Conservation (phyloP, 2,113 vertebrate genomes). For the Illadopsis cleaveri region DNA sequence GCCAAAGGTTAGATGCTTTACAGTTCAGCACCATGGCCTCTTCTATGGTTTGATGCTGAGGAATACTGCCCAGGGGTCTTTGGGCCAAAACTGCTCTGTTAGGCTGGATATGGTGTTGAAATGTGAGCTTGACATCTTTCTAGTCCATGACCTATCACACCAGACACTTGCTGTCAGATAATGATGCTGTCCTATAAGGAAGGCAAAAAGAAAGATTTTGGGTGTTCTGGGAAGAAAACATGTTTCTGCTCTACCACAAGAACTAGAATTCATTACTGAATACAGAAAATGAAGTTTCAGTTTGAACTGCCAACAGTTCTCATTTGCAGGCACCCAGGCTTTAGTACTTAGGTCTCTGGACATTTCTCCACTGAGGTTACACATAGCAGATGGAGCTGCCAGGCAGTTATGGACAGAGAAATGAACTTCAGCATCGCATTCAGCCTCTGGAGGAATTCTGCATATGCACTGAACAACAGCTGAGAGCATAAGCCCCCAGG, state of each 20-base stretch:
- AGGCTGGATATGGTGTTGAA: background rate
- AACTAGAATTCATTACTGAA: background rate
- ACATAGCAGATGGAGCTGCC: background rate
- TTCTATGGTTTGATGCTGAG: background rate
- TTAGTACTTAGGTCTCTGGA: background rate
- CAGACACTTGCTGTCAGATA: background rate
- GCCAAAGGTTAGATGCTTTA: background rate
- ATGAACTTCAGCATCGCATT: background rate
- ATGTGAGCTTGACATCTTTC: background rate
- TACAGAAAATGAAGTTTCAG: background rate
- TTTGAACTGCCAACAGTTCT: background rate
- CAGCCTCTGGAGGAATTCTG: background rate
- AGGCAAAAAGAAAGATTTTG: background rate
- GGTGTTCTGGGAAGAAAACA: background rate
- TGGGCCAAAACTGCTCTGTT: background rate
- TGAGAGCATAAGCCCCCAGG: background rate
- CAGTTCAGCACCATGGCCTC: background rate
- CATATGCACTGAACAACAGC: background rate
- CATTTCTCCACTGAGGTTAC: background rate
- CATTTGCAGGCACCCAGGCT: background rate
- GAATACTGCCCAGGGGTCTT: background rate
- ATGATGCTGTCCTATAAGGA: background rate
- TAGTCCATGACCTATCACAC: fast-evolving
- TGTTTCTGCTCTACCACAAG: background rate
- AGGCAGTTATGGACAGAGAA: background rate